These are phyloP conservation scores for Keiferia lycopersicella DNA, from an alignment of 2,888 invertebrate genomes.

Conservation along the genomic window DNA sequence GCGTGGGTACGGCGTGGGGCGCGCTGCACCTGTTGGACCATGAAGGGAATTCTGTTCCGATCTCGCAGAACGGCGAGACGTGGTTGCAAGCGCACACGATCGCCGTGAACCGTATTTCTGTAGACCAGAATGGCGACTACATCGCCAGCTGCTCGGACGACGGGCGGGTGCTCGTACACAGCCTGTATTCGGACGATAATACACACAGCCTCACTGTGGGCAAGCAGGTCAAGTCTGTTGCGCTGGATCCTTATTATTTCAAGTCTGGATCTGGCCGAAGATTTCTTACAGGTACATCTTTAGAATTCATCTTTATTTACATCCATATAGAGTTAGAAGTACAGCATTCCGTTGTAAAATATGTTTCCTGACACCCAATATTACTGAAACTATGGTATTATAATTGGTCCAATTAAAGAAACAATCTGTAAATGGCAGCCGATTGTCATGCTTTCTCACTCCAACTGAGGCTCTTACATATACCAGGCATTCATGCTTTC, in stretches of 20 bases:
- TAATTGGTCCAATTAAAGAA: no score
- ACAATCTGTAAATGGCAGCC: no score
- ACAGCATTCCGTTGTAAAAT: no score
- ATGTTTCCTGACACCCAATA: no score
- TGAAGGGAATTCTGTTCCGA: slow-evolving; percentile 89
- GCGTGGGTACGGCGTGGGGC: slow-evolving; percentile 96
- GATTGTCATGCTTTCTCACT: no score
- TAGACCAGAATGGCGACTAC: slow-evolving; percentile 96
- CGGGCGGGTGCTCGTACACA: slow-evolving; percentile 92
- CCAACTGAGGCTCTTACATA: no score
- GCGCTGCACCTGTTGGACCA: slow-evolving; percentile 94
- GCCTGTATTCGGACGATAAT: slow-evolving; percentile 92
- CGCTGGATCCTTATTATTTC: slow-evolving; percentile 91
- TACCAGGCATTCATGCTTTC: no score
- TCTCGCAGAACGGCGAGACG: slow-evolving; percentile 80
- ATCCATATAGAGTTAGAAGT: no score
- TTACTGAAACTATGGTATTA: no score
- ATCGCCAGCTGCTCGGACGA: slow-evolving; percentile 96
- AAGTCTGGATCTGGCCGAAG: slow-evolving; percentile 88
- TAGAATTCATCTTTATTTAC: slow-evolving; percentile 39
- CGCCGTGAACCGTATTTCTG: slow-evolving; percentile 96
- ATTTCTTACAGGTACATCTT: slow-evolving; percentile 86
- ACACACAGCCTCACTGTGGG: slow-evolving; percentile 90
- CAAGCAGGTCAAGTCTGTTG: slow-evolving; percentile 91
- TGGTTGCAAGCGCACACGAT: slow-evolving; percentile 91